These are phyloP conservation scores for Laterallus jamaicensis DNA, from an alignment of 2,113 vertebrate species.

Conservation along the genomic window DNA sequence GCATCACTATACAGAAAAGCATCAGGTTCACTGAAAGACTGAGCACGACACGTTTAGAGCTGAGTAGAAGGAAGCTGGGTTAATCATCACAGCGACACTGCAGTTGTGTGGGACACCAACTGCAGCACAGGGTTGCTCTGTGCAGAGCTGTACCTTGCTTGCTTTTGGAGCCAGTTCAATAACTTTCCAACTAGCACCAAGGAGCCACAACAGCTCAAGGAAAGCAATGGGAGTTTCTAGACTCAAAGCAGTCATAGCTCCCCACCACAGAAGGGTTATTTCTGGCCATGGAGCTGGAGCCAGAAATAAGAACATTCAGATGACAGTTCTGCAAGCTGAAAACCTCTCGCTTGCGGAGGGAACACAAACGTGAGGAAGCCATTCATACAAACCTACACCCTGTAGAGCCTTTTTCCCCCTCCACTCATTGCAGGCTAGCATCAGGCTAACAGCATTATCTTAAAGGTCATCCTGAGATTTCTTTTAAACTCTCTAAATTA, in stretches of 20 bases:
- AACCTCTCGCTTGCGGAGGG: neutral
- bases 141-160: neutral
- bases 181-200: neutral
- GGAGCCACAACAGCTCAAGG: neutral
- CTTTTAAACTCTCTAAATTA: neutral
- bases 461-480: neutral
- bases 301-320: conserved; percentile 43
- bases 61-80: conserved; percentile 2
- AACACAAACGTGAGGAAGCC: neutral
- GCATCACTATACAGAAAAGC: neutral
- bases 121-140: neutral
- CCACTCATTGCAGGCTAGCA: neutral
- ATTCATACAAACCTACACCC: neutral
- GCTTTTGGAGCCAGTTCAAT: neutral
- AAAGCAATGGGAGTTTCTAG: neutral
- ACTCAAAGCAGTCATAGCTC: neutral
- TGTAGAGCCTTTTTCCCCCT: neutral
- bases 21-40: neutral
- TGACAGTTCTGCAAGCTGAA: neutral
- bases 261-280: neutral
- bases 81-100: neutral
- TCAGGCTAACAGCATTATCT: neutral
- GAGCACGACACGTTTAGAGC: neutral
- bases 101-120: neutral
- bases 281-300: neutral